phyloP scores from a whole-genome alignment of 1,140 invertebrate genomes.

The Hylaeus anthracinus region DNA sequence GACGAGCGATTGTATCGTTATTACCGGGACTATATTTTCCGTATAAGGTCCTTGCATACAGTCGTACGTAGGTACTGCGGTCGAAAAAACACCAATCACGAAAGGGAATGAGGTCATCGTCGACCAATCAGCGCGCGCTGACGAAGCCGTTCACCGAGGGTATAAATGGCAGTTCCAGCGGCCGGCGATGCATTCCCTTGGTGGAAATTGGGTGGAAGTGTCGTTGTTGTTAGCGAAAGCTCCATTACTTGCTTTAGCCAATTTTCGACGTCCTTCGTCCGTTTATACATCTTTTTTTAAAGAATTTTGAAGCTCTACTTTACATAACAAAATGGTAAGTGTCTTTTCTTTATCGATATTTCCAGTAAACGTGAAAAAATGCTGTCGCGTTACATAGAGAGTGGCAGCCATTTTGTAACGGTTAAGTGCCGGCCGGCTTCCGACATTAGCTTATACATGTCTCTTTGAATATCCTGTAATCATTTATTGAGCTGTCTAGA shows the following conservation, averaged over 20 bases:
- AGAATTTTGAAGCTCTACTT: conserved; percentile 6
- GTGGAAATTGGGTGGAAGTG: background rate
- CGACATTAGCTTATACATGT: background rate
- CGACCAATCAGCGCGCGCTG: conserved; percentile 42
- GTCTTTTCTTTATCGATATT: background rate
- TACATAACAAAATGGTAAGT: conserved; percentile 62
- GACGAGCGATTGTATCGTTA: conserved; percentile 16
- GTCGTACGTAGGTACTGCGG: conserved; percentile 53
- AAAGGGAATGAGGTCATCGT: conserved; percentile 25
- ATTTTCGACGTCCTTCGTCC: conserved; percentile 45
- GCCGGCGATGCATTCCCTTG: conserved; percentile 33
- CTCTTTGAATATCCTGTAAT: background rate
- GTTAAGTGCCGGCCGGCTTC: conserved; percentile 57
- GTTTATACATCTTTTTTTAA: conserved; percentile 2
- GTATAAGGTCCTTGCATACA: conserved; percentile 20
- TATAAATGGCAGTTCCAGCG: conserved; percentile 44
- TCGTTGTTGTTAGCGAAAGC: conserved; percentile 59
- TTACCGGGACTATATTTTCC: conserved; percentile 50
- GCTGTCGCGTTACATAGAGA: background rate
- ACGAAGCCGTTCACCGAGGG: conserved; percentile 30
- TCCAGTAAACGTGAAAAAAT: background rate
- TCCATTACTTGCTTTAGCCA: conserved; percentile 66
- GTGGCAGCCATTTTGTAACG: conserved; percentile 58
- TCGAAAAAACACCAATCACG: conserved; percentile 45
- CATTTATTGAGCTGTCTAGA: too few relatives aligned